A percentile compares a stretch with the other conserved stretches of the same genome.
Conservation (phyloP, 2,113 vertebrate species). For the Thamnaconus septentrionalis region DNA sequence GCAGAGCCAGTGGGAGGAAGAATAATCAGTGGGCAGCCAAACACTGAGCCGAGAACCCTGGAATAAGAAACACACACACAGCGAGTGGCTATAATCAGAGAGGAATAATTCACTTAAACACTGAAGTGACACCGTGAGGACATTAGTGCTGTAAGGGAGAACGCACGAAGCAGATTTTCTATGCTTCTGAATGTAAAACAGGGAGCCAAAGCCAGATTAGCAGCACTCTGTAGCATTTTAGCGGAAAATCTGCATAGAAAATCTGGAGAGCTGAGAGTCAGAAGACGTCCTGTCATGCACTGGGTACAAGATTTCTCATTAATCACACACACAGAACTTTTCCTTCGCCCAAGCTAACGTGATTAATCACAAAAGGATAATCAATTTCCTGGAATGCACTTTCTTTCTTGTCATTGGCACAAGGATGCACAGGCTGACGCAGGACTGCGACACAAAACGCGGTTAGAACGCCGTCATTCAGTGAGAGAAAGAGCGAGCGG, state of each 20-base stretch:
- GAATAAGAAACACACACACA: slow-evolving; percentile 42
- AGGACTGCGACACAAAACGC: slow-evolving; percentile 47
- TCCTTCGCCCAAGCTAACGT: slow-evolving; percentile 20
- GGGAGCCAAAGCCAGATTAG: neutral
- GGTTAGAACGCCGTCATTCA: slow-evolving; percentile 63
- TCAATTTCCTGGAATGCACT: slow-evolving; percentile 24
- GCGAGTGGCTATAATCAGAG: slow-evolving; percentile 24
- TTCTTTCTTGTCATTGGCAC: slow-evolving; percentile 34
- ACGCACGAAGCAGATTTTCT: slow-evolving; percentile 53
- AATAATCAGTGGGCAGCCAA: slow-evolving; percentile 38
- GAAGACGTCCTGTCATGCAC: slow-evolving; percentile 51
- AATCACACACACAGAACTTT: slow-evolving; percentile 9
- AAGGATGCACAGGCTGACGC: slow-evolving; percentile 28
- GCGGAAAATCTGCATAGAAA: slow-evolving; percentile 52
- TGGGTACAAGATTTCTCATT: slow-evolving; percentile 23
- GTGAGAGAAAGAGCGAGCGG: slow-evolving; percentile 36
- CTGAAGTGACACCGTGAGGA: slow-evolving; percentile 22
- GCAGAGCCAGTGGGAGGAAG: slow-evolving; percentile 37
- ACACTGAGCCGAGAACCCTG: slow-evolving; percentile 55
- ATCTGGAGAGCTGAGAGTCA: slow-evolving; percentile 30
- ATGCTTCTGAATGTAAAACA: slow-evolving; percentile 22
- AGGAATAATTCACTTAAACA: slow-evolving; percentile 14
- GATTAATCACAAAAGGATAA: slow-evolving; percentile 47
- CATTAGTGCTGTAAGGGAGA: slow-evolving; percentile 42
- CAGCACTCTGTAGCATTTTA: neutral